Percentiles rank a stretch among this genome's conserved stretches.
These are phyloP conservation scores for Loxodonta africana DNA, from an alignment of 2,113 vertebrate species.

Conservation along the genomic window DNA sequence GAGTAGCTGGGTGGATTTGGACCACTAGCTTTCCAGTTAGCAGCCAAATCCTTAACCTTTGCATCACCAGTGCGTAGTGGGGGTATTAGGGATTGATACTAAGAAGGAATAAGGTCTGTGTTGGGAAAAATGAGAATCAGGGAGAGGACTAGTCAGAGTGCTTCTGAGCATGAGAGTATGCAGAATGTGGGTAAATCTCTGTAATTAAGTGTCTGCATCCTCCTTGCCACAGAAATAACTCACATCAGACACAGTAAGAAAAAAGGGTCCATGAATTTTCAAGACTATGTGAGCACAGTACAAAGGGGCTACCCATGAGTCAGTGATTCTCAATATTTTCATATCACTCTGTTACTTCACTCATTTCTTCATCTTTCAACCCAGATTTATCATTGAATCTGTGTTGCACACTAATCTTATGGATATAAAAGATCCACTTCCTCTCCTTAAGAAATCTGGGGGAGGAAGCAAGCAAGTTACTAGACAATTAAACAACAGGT, in stretches of 20 bases:
- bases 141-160: background rate
- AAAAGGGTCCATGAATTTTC: background rate
- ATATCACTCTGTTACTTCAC: background rate
- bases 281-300: background rate
- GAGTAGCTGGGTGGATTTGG: background rate
- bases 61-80: background rate
- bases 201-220: background rate
- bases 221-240: background rate
- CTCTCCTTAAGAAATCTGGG: slow-evolving; percentile 3
- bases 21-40: background rate
- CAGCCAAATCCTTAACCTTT: background rate
- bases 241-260: background rate
- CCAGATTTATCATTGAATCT: background rate
- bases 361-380: background rate
- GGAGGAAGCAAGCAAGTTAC: background rate
- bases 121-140: background rate
- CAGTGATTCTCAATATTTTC: background rate
- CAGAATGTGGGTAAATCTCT: background rate
- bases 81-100: background rate
- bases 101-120: background rate
- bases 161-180: background rate
- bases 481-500: background rate
- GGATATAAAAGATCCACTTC: background rate
- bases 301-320: background rate
- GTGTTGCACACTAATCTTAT: background rate